A percentile compares a stretch with the other conserved stretches of the same genome.
Conservation (phyloP, 2,888 invertebrate genomes). For the Ochropleura leucogaster region DNA sequence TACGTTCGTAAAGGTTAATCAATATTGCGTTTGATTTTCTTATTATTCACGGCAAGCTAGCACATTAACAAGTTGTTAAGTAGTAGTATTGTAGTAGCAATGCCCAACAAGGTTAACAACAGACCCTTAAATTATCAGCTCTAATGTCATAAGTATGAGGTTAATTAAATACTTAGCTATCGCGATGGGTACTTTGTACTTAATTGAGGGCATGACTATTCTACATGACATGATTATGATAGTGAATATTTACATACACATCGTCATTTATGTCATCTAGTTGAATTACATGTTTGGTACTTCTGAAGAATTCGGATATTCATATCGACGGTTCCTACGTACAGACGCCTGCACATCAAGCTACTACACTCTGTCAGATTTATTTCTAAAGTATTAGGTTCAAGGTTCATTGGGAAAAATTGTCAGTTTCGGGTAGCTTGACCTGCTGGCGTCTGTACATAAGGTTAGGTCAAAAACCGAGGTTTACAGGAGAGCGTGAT, state of each 20-base stretch:
- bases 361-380: no score
- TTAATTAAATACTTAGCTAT: slow-evolving; percentile 50
- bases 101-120: slow-evolving; percentile 24
- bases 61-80: slow-evolving; percentile 20
- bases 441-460: no score
- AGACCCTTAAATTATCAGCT: slow-evolving; percentile 39
- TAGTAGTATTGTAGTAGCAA: neutral
- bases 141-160: slow-evolving; percentile 33
- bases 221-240: slow-evolving; percentile 7
- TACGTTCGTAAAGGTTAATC: neutral
- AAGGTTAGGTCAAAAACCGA: no score
- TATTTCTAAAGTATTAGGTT: no score
- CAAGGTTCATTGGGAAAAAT: no score
- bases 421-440: no score
- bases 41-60: slow-evolving; percentile 32
- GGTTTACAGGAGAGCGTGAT: no score
- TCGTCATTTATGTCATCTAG: neutral
- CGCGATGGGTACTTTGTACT: slow-evolving; percentile 36
- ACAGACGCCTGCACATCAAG: no score
- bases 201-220: slow-evolving; percentile 26
- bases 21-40: slow-evolving; percentile 6
- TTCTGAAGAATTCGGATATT: neutral
- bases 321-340: no score
- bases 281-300: neutral
- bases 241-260: slow-evolving; percentile 14